Conservation (phyloP, 1,140 invertebrate species). For the Ctenoplectra terminalis region DNA sequence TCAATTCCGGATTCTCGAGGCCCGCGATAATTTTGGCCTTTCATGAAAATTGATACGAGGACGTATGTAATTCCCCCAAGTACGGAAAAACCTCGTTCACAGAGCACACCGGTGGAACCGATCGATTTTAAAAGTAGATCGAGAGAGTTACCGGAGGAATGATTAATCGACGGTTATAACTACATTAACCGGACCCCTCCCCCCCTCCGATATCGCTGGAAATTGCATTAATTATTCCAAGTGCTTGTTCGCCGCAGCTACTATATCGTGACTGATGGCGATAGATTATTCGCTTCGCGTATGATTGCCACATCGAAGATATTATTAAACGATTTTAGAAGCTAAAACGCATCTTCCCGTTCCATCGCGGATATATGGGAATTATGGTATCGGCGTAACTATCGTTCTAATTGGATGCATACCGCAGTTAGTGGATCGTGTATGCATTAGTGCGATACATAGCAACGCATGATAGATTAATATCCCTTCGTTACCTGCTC, state of each 20-base stretch:
- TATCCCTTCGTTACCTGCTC: conserved; percentile 24
- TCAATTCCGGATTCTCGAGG: conserved; percentile 58
- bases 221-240: conserved; percentile 70
- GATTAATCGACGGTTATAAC: conserved; percentile 68
- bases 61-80: conserved; percentile 37
- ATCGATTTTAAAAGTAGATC: conserved; percentile 54
- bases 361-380: conserved; percentile 20
- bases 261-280: conserved; percentile 49
- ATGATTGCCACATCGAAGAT: conserved; percentile 47
- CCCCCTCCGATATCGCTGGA: conserved; percentile 52
- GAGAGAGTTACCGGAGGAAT: conserved; percentile 53
- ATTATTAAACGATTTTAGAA: conserved; percentile 57
- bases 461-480: conserved; percentile 34
- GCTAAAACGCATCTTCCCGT: conserved; percentile 49
- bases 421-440: conserved; percentile 43
- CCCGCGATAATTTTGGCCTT: conserved; percentile 52
- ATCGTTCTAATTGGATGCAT: conserved; percentile 58
- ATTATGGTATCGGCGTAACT: conserved; percentile 48
- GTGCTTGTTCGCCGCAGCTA: conserved; percentile 58
- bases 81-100: conserved; percentile 13
- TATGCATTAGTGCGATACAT: conserved; percentile 53
- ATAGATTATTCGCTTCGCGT: conserved; percentile 48
- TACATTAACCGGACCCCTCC: conserved; percentile 56
- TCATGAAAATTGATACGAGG: conserved; percentile 54
- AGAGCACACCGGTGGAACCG: background rate